Evolutionary conservation across 1,140 invertebrate species (phyloP), one percentile per base, ranked within the genome.

Genomic region (Drosophila jambulina): DNA sequence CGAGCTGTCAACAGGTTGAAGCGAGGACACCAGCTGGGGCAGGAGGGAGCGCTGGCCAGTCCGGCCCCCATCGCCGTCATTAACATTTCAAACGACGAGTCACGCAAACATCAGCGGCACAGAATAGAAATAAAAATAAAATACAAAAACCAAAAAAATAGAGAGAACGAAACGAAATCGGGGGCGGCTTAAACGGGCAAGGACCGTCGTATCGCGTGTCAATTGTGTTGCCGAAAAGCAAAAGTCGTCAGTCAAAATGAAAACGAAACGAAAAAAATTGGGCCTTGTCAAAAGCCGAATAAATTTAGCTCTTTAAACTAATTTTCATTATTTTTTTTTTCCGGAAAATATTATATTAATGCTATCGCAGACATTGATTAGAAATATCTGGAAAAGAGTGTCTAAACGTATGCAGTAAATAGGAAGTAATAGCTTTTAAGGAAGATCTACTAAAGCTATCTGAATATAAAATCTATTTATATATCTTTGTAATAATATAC

Each of bases 161-260:
- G 61, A 60, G 45, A 60, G 53, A 21, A 51, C 10, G 3, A 12
- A 29, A 43, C 12, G 42, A 42, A 69, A 48, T 48, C 59, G 45
- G 43, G 32, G 53, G 32, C 51, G 29, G 32, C 15, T 32, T 34
- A 32, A 8, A 38, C 4, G 19, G 21, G 43, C 34, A 46, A 21
- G 49, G 43, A 25, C 53, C 59, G 67, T 58, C 32, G 61, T 82
- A 91, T 91, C 85, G 90, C 90, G 82, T 91, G 85, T 86, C 84
- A 90, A 90, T 85, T 82, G 79, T 82, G 79, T 75, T 81, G 78
- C 57, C 75, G 56, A 82, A 85, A 76, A 80, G 65, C 63, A 82
- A 85, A 78, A 71, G 74, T 82, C 69, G 80, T 74, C 80, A 87
- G 69, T 60, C 68, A 82, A 82, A 82, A 59, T 67, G 45, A 75